phyloP scores from a whole-genome alignment of 2,797 vertebrate genomes.

The Manis crassicaudata region DNA sequence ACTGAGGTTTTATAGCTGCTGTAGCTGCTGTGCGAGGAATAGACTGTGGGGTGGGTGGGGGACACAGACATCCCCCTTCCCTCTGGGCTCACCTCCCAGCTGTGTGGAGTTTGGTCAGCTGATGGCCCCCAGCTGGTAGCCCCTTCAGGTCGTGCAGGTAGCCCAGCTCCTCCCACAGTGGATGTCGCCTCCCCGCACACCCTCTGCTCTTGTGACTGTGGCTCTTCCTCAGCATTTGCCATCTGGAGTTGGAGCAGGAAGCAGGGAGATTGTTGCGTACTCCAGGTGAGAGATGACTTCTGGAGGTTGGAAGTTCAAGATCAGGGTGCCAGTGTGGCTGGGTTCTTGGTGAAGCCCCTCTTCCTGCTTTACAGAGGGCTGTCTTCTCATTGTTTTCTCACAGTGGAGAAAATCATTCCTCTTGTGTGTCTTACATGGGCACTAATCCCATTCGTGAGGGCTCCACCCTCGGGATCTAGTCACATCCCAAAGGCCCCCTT shows the following conservation, averaged over 20 bases:
- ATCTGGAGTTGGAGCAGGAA: not conserved
- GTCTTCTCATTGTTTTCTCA: not conserved
- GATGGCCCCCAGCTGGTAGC: not conserved
- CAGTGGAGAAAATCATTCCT: not conserved
- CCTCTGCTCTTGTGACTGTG: too few species aligned
- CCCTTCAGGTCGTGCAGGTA: too few species aligned
- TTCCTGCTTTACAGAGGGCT: not conserved
- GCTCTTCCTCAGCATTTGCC: too few species aligned
- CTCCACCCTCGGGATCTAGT: not conserved
- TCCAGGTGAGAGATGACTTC: not conserved
- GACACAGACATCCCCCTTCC: not conserved
- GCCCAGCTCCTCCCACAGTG: not conserved
- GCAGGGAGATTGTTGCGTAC: not conserved
- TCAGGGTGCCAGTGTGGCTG: accelerated
- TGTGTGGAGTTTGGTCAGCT: not conserved
- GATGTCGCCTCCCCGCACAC: too few species aligned
- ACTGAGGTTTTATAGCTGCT: not conserved
- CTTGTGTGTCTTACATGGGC: not conserved
- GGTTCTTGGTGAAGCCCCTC: not conserved
- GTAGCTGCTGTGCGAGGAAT: not conserved
- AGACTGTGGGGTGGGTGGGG: not conserved
- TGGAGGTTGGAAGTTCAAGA: not conserved
- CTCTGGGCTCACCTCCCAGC: not conserved
- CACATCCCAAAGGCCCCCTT: not conserved
- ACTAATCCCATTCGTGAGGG: not conserved